Evolutionary conservation across 2,113 vertebrate genomes (phyloP).

Genomic region (Trogon surrucura): DNA sequence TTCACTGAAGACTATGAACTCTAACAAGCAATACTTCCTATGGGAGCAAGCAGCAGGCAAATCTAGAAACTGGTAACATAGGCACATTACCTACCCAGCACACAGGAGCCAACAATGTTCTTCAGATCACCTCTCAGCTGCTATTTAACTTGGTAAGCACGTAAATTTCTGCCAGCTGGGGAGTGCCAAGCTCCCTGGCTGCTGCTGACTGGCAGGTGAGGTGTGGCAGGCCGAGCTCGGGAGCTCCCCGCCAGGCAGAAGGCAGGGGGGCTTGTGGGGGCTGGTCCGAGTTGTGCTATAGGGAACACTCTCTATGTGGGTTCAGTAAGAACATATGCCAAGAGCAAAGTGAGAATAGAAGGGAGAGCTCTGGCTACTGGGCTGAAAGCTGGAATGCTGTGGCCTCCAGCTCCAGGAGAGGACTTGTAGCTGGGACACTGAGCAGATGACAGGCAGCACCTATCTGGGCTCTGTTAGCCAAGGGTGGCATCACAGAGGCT

Average conservation of each 20-base stretch:
- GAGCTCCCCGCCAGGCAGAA: not conserved
- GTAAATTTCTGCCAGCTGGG: not conserved
- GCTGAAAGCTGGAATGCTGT: not conserved
- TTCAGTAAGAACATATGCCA: too few relatives aligned
- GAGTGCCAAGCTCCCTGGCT: not conserved
- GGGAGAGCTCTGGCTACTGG: not conserved
- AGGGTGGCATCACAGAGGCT: not conserved
- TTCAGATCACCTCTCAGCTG: not conserved
- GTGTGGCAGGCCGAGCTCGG: not conserved
- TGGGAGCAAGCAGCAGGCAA: not conserved
- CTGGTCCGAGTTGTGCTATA: not conserved
- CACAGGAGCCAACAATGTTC: rapidly evolving
- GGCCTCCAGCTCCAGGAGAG: not conserved
- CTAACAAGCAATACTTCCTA: not conserved
- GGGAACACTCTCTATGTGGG: rapidly evolving
- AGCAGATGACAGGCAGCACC: not conserved
- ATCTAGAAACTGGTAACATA: rapidly evolving
- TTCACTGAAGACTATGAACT: not conserved
- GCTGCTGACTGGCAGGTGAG: not conserved
- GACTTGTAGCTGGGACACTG: not conserved
- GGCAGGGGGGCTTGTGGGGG: not conserved
- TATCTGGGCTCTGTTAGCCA: not conserved
- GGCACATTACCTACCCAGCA: rapidly evolving
- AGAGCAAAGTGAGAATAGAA: not conserved
- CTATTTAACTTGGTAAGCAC: not conserved